Percentiles rank a stretch among this genome's conserved stretches.
Conservation (phyloP, 2,113 vertebrate species). For the Herpailurus yagouaroundi region DNA sequence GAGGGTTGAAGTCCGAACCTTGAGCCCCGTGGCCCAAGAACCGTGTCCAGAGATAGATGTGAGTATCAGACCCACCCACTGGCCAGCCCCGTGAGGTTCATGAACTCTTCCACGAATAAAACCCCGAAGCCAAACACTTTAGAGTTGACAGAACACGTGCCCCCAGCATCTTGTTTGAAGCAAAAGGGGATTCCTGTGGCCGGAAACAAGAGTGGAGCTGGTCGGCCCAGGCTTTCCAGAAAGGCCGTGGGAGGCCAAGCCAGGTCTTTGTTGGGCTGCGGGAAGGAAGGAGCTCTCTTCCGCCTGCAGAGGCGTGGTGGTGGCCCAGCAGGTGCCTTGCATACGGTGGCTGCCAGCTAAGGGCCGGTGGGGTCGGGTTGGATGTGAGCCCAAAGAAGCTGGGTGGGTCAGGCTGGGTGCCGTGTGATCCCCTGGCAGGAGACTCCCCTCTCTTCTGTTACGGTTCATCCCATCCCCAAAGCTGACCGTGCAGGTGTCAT, state of each 20-base stretch:
- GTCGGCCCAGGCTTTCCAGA: not conserved
- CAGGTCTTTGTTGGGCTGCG: not conserved
- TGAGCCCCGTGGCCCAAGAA: fast-evolving
- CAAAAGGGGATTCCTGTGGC: not conserved
- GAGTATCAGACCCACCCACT: fast-evolving
- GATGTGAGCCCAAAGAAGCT: not conserved
- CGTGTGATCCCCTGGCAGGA: fast-evolving
- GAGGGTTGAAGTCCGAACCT: not conserved
- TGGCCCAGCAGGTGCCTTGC: not conserved
- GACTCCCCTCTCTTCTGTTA: not conserved
- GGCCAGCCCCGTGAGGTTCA: not conserved
- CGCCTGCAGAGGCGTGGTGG: not conserved
- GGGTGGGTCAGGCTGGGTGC: not conserved
- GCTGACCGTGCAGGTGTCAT: not conserved
- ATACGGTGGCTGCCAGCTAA: not conserved
- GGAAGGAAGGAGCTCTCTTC: not conserved
- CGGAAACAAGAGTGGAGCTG: not conserved
- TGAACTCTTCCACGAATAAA: not conserved
- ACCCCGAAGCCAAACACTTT: not conserved
- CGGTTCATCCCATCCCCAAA: not conserved
- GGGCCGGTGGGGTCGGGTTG: not conserved
- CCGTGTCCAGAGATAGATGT: not conserved
- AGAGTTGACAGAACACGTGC: not conserved
- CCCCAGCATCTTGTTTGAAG: not conserved
- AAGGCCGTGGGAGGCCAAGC: too few relatives aligned